These are phyloP conservation scores for Urophycis tenuis DNA, from an alignment of 2,797 vertebrate genomes.

Conservation along the genomic window DNA sequence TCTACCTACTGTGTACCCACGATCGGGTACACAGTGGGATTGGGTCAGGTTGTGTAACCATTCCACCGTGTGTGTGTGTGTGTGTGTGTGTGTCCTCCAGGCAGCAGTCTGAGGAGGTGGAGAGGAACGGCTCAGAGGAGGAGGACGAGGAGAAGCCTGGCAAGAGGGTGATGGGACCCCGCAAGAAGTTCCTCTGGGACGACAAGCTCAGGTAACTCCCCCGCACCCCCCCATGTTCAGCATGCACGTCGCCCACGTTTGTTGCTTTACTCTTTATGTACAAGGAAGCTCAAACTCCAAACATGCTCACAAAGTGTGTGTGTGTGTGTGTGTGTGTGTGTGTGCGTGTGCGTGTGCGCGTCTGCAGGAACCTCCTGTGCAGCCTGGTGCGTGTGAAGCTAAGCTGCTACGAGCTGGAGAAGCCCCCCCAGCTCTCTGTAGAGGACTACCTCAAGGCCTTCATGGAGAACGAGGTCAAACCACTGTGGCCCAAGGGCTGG, in stretches of 20 bases:
- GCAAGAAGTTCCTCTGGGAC: conserved; percentile 96
- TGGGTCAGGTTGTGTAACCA: too few relatives aligned
- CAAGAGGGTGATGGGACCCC: conserved; percentile 89
- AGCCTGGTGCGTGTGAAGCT: conserved; percentile 93
- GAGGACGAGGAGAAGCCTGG: conserved; percentile 97
- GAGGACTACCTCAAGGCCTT: conserved; percentile 96
- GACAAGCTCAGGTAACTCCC: conserved; percentile 85
- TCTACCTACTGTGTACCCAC: too few relatives aligned
- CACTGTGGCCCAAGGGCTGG: conserved; percentile 98
- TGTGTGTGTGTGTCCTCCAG: conserved; percentile 49
- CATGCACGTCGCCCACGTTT: too few relatives aligned
- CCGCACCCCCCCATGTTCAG: background rate
- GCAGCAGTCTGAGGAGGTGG: conserved; percentile 86
- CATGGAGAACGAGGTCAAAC: conserved; percentile 91
- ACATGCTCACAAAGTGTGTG: background rate
- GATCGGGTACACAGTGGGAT: too few relatives aligned
- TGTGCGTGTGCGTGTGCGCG: conserved; percentile 21
- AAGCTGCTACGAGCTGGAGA: conserved; percentile 93
- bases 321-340: too few relatives aligned
- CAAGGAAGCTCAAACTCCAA: background rate
- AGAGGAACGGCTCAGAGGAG: conserved; percentile 91
- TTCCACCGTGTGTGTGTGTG: too few relatives aligned
- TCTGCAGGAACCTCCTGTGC: conserved; percentile 85
- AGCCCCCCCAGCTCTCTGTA: conserved; percentile 86
- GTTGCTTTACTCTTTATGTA: background rate